Base-by-base conservation (phyloP, 2,888 invertebrate genomes). In the Tinea trinotella region DNA sequence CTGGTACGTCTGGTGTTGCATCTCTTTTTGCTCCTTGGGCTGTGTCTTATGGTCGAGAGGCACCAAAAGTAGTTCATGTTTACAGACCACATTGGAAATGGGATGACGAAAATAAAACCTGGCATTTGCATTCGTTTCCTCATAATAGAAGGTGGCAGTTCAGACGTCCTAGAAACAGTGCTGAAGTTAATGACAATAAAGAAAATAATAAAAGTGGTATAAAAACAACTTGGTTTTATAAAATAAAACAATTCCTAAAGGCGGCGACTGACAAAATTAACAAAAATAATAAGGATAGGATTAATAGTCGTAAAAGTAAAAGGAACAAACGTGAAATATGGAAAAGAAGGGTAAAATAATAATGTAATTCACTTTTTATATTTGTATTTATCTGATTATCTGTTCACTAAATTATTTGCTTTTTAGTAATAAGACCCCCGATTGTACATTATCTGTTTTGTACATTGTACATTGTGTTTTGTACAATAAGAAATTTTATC, bases 1-100 rank as follows among this genome's bases (percentile, higher is more conserved):
- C 89, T 1, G 87, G 91, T 0, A 83, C 89, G 0, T 87, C 92
- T 10, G 88, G 91, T 0, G 66, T 90, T 12, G 87, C 90, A 0
- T 82, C 91, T 0, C 81, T 91, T 46, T 72, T 92, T 58, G 88
- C 91, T 55, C 92, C 91, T 0, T 91, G 88, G 87, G 85, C 89
- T 59, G 76, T 91, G 57, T 89, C 91, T 0, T 80, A 78, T 48
- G 85, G 71, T 1, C 72, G 86, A 59, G 74, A 82, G 62, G 75
- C 82, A 15, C 78, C 83, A 6, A 72, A 79, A 62, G 56, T 71
- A 57, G 66, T 84, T 59, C 64, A 71, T 62, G 56, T 77, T 1
- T 78, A 85, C 56, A 78, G 67, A 48, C 88, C 89, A 17, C 79
- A 87, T 12, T 88, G 89, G 88, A 86, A 84, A 59, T 89, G 88